A percentile compares a stretch with the other conserved stretches of the same genome.
Evolutionary conservation across 2,797 vertebrate species (phyloP).

Genomic region (Phataginus tricuspis): DNA sequence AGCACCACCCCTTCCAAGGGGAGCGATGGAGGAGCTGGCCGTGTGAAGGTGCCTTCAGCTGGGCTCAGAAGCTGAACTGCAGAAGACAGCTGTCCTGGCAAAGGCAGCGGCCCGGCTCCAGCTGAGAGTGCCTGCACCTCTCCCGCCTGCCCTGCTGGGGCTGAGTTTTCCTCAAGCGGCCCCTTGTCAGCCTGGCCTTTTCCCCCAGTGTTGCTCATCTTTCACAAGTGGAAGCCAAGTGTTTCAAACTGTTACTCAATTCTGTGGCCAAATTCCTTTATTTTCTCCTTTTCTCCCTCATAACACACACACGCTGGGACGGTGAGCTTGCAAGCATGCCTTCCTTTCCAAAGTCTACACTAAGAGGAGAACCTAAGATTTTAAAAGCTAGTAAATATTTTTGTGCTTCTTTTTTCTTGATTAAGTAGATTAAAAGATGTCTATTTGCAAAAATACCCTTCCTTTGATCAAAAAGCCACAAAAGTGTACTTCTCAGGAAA

Average conservation of each 20-base stretch:
- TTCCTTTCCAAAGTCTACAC: conserved; percentile 69
- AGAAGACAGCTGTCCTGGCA: conserved; percentile 83
- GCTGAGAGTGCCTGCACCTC: conserved; percentile 84
- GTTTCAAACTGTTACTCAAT: conserved; percentile 81
- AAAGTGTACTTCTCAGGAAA: conserved; percentile 73
- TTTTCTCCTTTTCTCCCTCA: conserved; percentile 48
- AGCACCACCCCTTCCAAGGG: conserved; percentile 67
- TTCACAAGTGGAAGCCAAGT: conserved; percentile 79
- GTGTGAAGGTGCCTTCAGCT: conserved; percentile 78
- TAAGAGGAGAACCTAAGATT: neutral
- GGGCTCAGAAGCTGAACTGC: conserved; percentile 82
- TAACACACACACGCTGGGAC: neutral
- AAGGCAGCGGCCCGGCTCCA: conserved; percentile 86
- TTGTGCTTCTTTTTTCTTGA: conserved; percentile 21
- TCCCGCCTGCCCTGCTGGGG: conserved; percentile 83
- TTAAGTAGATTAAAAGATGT: conserved; percentile 67
- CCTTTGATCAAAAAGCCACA: conserved; percentile 77
- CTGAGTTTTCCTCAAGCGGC: conserved; percentile 84
- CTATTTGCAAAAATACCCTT: conserved; percentile 69
- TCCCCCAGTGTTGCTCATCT: conserved; percentile 79
- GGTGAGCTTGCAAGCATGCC: conserved; percentile 47
- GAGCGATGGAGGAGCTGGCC: conserved; percentile 65
- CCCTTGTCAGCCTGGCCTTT: conserved; percentile 85
- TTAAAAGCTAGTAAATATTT: conserved; percentile 24
- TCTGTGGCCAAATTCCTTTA: conserved; percentile 79